Evolutionary conservation across 2,113 vertebrate genomes (phyloP).

Genomic region (Dermatemys mawii): DNA sequence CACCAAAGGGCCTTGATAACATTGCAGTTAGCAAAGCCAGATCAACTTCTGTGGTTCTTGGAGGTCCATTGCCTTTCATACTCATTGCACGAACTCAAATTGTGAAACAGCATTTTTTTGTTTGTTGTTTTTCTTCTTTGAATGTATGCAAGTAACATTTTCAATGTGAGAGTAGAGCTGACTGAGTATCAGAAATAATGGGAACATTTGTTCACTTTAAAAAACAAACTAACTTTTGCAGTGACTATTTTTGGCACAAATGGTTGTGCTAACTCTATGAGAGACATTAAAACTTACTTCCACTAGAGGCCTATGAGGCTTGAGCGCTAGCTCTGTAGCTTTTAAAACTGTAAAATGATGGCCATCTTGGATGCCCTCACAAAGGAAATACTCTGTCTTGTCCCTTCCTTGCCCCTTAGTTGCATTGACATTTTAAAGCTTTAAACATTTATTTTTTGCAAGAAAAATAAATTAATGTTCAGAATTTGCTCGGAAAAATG

Average conservation of each 20-base stretch:
- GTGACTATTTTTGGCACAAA: not conserved
- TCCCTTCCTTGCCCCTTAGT: not conserved
- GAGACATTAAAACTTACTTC: not conserved
- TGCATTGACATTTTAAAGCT: not conserved
- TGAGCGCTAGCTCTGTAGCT: not conserved
- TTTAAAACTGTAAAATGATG: not conserved
- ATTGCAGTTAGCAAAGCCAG: not conserved
- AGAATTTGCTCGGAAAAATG: not conserved
- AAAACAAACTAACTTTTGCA: not conserved
- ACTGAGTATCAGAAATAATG: not conserved
- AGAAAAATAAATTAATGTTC: constrained; percentile 9
- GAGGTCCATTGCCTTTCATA: not conserved
- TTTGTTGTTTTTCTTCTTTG: not conserved
- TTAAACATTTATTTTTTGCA: not conserved
- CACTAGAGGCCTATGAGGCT: not conserved
- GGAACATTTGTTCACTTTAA: not conserved
- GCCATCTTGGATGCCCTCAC: not conserved
- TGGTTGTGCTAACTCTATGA: not conserved
- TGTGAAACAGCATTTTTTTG: not conserved
- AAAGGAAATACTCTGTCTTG: not conserved
- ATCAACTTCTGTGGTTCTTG: not conserved
- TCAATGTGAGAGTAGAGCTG: not conserved
- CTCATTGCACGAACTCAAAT: not conserved
- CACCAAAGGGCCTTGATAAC: not conserved
- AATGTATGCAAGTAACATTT: accelerated